phyloP scores from a whole-genome alignment of 2,113 vertebrate species.

The Rhinoptilus africanus region DNA sequence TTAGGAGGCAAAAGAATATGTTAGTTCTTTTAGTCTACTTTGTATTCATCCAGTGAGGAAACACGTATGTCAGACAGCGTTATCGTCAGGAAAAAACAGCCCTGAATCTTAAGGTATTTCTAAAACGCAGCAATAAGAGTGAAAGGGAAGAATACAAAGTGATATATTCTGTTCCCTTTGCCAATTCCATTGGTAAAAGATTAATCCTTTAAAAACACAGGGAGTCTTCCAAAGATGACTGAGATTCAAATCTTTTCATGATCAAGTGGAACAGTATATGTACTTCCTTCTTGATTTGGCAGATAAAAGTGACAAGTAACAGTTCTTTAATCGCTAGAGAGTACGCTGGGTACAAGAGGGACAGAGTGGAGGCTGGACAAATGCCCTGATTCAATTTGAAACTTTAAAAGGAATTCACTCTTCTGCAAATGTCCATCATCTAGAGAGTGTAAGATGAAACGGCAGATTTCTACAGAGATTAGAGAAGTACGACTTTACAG shows the following conservation, averaged over 20 bases:
- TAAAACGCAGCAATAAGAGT: neutral
- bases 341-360: neutral
- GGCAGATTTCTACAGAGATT: neutral
- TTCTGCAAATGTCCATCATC: neutral
- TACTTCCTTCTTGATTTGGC: conserved; percentile 37
- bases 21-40: neutral
- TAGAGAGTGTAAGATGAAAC: conserved; percentile 20
- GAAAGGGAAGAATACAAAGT: neutral
- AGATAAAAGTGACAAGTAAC: conserved; percentile 38
- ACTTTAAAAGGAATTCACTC: conserved; percentile 16
- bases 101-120: neutral
- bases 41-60: neutral
- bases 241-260: conserved; percentile 40
- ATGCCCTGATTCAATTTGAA: conserved; percentile 4
- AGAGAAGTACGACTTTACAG: neutral
- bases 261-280: neutral
- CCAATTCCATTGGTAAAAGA: neutral
- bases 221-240: neutral
- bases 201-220: neutral
- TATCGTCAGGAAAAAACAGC: neutral
- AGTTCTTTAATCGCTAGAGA: conserved; percentile 38
- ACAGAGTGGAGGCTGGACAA: neutral
- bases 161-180: neutral
- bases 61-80: neutral
- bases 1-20: neutral